Evolutionary conservation across 2,888 invertebrate species (phyloP).

Genomic region (Phyllotreta striolata): DNA sequence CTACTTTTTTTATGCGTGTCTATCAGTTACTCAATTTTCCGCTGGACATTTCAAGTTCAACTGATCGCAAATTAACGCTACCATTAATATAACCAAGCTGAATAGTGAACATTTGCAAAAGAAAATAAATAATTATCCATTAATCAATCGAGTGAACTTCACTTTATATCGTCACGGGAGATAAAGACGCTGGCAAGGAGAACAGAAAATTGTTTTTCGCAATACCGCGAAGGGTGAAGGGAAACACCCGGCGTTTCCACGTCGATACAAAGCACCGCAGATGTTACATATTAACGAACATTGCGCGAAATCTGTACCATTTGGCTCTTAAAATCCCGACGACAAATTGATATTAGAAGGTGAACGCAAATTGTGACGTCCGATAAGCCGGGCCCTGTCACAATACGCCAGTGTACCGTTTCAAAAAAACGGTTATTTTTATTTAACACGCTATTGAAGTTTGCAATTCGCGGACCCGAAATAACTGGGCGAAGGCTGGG

Average conservation of each 20-base stretch:
- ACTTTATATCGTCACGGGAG: no score
- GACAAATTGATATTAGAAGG: conserved; percentile 13
- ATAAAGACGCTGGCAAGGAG: no score
- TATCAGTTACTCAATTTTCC: conserved; percentile 16
- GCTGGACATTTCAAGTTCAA: conserved; percentile 16
- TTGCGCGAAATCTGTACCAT: conserved; percentile 1
- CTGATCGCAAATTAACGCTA: conserved; percentile 5
- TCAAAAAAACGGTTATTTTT: conserved; percentile 14
- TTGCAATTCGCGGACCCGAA: conserved; percentile 11
- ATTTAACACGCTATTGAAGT: conserved; percentile 4
- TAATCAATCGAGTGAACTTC: no score
- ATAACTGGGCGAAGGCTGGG: conserved; percentile 2
- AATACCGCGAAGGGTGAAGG: no score
- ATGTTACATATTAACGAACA: conserved; percentile 8
- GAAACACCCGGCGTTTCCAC: background rate
- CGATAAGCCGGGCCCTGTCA: conserved; percentile 6
- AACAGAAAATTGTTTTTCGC: no score
- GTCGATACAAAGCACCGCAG: conserved; percentile 3
- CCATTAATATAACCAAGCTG: conserved; percentile 10
- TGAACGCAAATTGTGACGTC: conserved; percentile 8
- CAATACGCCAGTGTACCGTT: conserved; percentile 13
- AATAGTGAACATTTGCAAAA: no score
- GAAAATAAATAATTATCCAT: no score
- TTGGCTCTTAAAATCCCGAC: conserved; percentile 2
- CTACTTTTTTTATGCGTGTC: conserved; percentile 8